phyloP scores from a whole-genome alignment of 35 echinoderm and acorn worm genomes.

The Holothuria glaberrima region DNA sequence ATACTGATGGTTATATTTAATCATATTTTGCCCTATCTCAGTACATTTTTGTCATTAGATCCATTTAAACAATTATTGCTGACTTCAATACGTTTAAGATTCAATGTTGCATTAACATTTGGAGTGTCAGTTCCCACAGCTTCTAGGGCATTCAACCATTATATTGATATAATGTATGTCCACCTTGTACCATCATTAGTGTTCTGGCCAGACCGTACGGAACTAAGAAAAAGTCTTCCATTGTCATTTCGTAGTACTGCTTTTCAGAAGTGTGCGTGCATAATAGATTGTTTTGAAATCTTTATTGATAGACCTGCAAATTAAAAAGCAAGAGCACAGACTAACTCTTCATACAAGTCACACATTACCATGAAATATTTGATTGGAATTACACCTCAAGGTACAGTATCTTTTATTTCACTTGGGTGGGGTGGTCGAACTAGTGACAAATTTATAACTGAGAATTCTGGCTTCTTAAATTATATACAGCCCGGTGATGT shows the following conservation, averaged over 20 bases:
- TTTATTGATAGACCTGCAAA: constrained; percentile 71
- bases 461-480: constrained; percentile 14
- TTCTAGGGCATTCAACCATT: constrained; percentile 50
- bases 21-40: too few species aligned
- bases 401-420: not conserved
- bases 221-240: constrained; percentile 46
- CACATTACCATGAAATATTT: constrained; percentile 28
- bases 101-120: too few species aligned
- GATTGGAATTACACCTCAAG: not conserved
- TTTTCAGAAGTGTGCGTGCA: constrained; percentile 17
- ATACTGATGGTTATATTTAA: too few species aligned
- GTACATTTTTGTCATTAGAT: too few species aligned
- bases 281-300: constrained; percentile 73
- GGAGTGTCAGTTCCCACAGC: not conserved
- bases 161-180: constrained; percentile 25
- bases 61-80: too few species aligned
- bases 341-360: not conserved
- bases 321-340: constrained; percentile 45
- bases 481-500: constrained; percentile 19
- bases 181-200: constrained; percentile 13
- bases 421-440: constrained; percentile 5
- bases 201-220: constrained; percentile 49
- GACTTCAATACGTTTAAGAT: too few species aligned
- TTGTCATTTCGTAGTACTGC: constrained; percentile 44
- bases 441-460: constrained; percentile 27